Evolutionary conservation across 1,140 invertebrate genomes (phyloP).

Genomic region (Sweltsa coloradensis): DNA sequence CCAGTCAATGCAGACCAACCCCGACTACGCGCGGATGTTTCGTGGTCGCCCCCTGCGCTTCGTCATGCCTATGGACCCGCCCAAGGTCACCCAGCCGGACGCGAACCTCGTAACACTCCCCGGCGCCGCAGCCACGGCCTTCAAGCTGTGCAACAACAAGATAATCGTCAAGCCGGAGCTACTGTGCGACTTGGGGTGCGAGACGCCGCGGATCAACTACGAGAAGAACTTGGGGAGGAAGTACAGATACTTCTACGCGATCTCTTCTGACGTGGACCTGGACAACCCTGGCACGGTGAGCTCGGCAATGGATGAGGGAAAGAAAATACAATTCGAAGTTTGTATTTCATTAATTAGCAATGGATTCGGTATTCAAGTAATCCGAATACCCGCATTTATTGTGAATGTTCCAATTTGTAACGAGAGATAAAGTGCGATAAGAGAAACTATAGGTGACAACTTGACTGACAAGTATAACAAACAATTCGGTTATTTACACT

Average conservation of each 20-base stretch:
- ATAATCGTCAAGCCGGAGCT: slow-evolving; percentile 49
- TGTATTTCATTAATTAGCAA: too few species aligned
- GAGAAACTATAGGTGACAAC: too few species aligned
- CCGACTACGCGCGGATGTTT: slow-evolving; percentile 67
- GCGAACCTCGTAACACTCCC: slow-evolving; percentile 35
- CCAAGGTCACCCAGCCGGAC: slow-evolving; percentile 12
- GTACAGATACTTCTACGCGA: slow-evolving; percentile 81
- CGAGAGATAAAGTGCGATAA: too few species aligned
- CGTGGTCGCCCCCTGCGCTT: slow-evolving; percentile 61
- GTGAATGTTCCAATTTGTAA: too few species aligned
- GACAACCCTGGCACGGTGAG: slow-evolving; percentile 66
- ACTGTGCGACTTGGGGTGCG: slow-evolving; percentile 63
- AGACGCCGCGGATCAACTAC: slow-evolving; percentile 73
- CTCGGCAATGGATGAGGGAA: too few species aligned
- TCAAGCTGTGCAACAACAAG: slow-evolving; percentile 26
- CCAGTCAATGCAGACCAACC: slow-evolving; percentile 62
- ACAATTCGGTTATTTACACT: too few species aligned
- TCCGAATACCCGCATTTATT: too few species aligned
- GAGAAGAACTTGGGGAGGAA: slow-evolving; percentile 44
- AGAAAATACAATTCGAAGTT: too few species aligned
- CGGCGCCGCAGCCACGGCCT: slow-evolving; percentile 35
- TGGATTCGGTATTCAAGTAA: too few species aligned
- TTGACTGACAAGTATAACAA: too few species aligned
- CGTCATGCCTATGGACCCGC: slow-evolving; percentile 41
- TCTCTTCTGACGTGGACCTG: slow-evolving; percentile 72